Conservation (phyloP, 2,113 vertebrate species). For the Poeciliopsis occidentalis region DNA sequence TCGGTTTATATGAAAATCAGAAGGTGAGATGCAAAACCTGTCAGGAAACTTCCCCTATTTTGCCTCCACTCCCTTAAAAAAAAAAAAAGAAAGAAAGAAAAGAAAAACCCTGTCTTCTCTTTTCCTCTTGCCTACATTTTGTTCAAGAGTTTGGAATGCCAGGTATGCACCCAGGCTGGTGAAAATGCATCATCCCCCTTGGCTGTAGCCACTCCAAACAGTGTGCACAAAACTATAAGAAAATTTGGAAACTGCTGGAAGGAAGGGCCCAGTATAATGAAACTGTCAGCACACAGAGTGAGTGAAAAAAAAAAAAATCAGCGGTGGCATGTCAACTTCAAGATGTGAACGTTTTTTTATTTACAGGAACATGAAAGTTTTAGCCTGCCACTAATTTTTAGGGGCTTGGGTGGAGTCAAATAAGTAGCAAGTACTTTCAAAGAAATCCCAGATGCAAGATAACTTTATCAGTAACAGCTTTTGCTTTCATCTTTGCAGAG, state of each 20-base stretch:
- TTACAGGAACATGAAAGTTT: conserved; percentile 28
- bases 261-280: conserved; percentile 51
- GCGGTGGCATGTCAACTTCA: conserved; percentile 8
- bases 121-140: background rate
- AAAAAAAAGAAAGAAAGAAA: background rate
- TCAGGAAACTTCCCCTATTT: background rate
- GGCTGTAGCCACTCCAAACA: conserved; percentile 56
- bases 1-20: conserved; percentile 14
- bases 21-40: conserved; percentile 23
- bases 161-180: conserved; percentile 69
- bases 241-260: conserved; percentile 10
- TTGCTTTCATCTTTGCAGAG: conserved; percentile 43
- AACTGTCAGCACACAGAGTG: conserved; percentile 49
- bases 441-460: conserved; percentile 47
- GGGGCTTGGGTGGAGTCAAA: conserved; percentile 2
- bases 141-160: conserved; percentile 69
- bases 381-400: background rate
- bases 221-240: conserved; percentile 29
- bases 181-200: conserved; percentile 72
- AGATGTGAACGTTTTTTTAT: conserved; percentile 10
- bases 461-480: conserved; percentile 19
- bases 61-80: background rate
- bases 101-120: background rate
- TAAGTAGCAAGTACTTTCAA: conserved; percentile 21
- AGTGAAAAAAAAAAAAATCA: conserved; percentile 24